These are phyloP conservation scores for Phaethon lepturus DNA, from an alignment of 2,113 vertebrate genomes.

Conservation along the genomic window DNA sequence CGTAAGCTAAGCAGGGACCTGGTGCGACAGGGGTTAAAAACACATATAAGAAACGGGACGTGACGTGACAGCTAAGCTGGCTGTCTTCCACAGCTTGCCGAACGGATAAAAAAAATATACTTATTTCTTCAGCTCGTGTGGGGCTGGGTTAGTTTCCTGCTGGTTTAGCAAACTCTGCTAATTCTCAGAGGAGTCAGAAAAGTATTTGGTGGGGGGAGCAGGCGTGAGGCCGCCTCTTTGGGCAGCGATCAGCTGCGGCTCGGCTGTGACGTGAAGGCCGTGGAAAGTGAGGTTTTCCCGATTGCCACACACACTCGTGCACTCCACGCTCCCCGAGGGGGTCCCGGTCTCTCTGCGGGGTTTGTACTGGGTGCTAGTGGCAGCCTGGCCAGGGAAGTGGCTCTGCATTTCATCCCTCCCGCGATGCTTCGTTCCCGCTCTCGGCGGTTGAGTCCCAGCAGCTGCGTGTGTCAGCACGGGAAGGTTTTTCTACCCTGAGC, in stretches of 20 bases:
- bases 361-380: not conserved
- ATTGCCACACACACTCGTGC: rapidly evolving
- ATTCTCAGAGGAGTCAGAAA: not conserved
- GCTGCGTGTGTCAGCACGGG: not conserved
- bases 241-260: not conserved
- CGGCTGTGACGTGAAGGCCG: rapidly evolving
- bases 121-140: not conserved
- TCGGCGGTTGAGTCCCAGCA: not conserved
- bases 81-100: not conserved
- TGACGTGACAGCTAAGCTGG: not conserved
- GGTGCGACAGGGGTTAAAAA: not conserved
- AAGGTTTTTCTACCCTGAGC: not conserved
- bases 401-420: not conserved
- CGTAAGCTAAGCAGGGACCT: rapidly evolving
- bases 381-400: not conserved
- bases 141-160: not conserved
- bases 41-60: not conserved
- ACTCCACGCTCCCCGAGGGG: rapidly evolving
- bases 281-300: not conserved
- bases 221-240: not conserved
- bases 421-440: not conserved
- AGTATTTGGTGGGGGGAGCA: not conserved
- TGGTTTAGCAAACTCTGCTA: not conserved
- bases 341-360: not conserved
- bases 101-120: not conserved